Percentiles rank a stretch among this genome's conserved stretches.
Evolutionary conservation across 2,797 vertebrate genomes (phyloP).

Genomic region (Betta splendens): DNA sequence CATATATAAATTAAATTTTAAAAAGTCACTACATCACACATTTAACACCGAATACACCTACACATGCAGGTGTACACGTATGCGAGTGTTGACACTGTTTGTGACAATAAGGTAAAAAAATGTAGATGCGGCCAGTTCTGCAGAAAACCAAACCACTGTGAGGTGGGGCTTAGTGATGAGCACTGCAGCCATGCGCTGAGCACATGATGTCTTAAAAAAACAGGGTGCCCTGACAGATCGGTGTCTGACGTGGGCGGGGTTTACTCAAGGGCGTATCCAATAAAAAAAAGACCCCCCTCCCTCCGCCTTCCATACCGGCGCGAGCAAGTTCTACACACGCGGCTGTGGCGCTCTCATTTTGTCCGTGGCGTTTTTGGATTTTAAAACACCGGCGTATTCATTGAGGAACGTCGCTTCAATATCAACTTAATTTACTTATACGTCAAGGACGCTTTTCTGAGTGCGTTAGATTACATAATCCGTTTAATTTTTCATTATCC

Average conservation of each 20-base stretch:
- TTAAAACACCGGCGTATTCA: background rate
- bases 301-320: constrained; percentile 33
- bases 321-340: constrained; percentile 41
- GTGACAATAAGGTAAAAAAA: background rate
- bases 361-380: constrained; percentile 32
- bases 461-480: constrained; percentile 10
- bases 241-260: constrained; percentile 7
- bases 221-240: constrained; percentile 19
- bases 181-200: background rate
- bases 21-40: too few relatives aligned
- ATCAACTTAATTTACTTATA: background rate
- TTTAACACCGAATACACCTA: too few relatives aligned
- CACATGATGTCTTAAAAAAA: constrained; percentile 11
- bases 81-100: too few relatives aligned
- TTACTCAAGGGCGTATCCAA: constrained; percentile 37
- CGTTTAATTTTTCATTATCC: constrained; percentile 44
- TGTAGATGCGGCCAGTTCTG: too few relatives aligned
- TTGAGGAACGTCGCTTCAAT: background rate
- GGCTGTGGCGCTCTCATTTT: constrained; percentile 44
- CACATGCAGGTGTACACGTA: too few relatives aligned
- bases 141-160: background rate
- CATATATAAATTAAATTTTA: too few relatives aligned
- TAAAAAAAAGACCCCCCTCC: constrained; percentile 29
- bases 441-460: background rate
- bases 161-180: background rate